A percentile compares a stretch with the other conserved stretches of the same genome.
Evolutionary conservation across 2,113 vertebrate genomes (phyloP).

Genomic region (Empidonax traillii): DNA sequence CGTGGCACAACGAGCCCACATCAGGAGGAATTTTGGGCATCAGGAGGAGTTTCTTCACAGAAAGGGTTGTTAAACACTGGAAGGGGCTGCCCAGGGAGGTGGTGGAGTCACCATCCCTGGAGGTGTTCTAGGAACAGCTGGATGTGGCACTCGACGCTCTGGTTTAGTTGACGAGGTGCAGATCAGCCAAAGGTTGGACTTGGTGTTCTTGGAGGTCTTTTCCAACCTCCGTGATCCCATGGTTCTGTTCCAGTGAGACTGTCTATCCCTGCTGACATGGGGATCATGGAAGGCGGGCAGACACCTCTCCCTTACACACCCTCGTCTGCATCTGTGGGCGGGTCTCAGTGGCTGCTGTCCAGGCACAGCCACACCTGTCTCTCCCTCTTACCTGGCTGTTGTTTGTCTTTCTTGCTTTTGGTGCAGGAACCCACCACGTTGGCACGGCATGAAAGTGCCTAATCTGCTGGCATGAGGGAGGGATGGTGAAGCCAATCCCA

Average conservation of each 20-base stretch:
- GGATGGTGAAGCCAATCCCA: background rate
- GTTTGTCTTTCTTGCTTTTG: background rate
- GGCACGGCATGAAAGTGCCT: slow-evolving; percentile 39
- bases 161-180: background rate
- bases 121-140: background rate
- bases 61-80: background rate
- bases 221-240: background rate
- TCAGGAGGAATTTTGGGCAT: background rate
- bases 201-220: background rate
- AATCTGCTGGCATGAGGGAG: background rate
- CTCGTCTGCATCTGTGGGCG: background rate
- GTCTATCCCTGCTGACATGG: fast-evolving
- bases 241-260: fast-evolving
- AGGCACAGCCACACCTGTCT: background rate
- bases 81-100: background rate
- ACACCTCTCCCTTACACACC: background rate
- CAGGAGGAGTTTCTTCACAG: background rate
- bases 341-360: background rate
- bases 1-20: fast-evolving
- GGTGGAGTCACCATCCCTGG: background rate
- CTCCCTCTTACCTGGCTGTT: background rate
- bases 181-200: fast-evolving
- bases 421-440: background rate
- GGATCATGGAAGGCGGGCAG: background rate
- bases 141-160: background rate